Percentiles rank a stretch among this genome's conserved stretches.
These are phyloP conservation scores for Piscicola geometra DNA, from an alignment of 2,888 invertebrate species.

Conservation along the genomic window DNA sequence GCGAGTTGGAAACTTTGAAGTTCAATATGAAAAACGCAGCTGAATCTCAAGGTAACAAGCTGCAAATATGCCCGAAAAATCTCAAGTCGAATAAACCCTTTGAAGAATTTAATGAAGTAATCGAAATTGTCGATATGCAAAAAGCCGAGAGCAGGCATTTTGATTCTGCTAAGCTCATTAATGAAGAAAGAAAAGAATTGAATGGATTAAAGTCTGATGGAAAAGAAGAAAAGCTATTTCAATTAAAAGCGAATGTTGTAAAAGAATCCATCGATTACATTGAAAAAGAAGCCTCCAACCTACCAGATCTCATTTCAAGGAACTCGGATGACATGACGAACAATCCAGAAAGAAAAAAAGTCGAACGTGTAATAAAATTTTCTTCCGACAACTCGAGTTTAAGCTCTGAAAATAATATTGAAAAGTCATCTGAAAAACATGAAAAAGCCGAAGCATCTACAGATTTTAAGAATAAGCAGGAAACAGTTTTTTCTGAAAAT, in stretches of 20 bases:
- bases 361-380: too few relatives aligned
- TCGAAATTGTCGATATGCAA: background rate
- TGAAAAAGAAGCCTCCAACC: background rate
- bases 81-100: background rate
- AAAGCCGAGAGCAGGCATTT: background rate
- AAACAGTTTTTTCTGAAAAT: too few relatives aligned
- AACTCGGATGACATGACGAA: background rate
- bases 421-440: too few relatives aligned
- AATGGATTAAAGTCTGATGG: background rate
- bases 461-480: too few relatives aligned
- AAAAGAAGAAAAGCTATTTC: background rate
- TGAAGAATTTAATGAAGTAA: background rate
- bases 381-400: too few relatives aligned
- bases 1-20: conserved; percentile 32
- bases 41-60: too few relatives aligned
- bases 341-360: background rate
- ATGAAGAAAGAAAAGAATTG: background rate
- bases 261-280: background rate
- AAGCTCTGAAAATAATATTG: too few relatives aligned
- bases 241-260: background rate
- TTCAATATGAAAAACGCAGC: conserved; percentile 18
- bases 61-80: too few relatives aligned
- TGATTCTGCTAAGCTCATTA: too few relatives aligned
- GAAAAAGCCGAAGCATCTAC: too few relatives aligned
- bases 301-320: background rate